Evolutionary conservation across 2,888 invertebrate species (phyloP).

Genomic region (Drosophila niveifrons): DNA sequence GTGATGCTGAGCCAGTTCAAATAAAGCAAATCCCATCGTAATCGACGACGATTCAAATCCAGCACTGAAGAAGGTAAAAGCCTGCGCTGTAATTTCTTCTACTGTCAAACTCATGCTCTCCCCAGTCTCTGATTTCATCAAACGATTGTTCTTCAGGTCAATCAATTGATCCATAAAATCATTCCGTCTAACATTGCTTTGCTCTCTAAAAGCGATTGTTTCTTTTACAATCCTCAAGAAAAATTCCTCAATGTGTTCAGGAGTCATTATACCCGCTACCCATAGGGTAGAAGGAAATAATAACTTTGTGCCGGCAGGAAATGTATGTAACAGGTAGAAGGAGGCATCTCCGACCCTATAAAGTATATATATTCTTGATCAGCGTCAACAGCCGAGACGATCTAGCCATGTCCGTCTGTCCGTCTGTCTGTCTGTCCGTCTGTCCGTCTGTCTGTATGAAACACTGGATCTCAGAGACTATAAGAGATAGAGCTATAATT

Average conservation of each 20-base stretch:
- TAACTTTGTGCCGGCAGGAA: no score
- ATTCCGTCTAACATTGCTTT: constrained; percentile 82
- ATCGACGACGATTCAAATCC: constrained; percentile 87
- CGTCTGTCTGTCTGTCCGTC: no score
- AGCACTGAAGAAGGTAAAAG: constrained; percentile 86
- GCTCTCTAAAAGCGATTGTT: constrained; percentile 83
- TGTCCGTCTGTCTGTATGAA: no score
- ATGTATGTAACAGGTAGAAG: no score
- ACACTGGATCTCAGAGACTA: no score
- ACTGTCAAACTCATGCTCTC: constrained; percentile 71
- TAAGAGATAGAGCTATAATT: no score
- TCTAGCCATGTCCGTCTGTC: no score
- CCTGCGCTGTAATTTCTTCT: constrained; percentile 86
- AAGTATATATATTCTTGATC: no score
- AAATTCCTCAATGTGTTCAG: constrained; percentile 75
- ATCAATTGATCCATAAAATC: constrained; percentile 86
- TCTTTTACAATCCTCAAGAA: constrained; percentile 81
- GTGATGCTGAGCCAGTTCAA: constrained; percentile 86
- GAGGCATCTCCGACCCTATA: no score
- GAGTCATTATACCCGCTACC: no score
- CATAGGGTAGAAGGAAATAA: no score
- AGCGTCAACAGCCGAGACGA: no score
- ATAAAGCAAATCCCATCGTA: constrained; percentile 86
- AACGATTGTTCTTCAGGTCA: constrained; percentile 77
- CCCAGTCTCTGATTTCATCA: constrained; percentile 27